Conservation (phyloP, 2,888 invertebrate species). For the Elmis aenea region DNA sequence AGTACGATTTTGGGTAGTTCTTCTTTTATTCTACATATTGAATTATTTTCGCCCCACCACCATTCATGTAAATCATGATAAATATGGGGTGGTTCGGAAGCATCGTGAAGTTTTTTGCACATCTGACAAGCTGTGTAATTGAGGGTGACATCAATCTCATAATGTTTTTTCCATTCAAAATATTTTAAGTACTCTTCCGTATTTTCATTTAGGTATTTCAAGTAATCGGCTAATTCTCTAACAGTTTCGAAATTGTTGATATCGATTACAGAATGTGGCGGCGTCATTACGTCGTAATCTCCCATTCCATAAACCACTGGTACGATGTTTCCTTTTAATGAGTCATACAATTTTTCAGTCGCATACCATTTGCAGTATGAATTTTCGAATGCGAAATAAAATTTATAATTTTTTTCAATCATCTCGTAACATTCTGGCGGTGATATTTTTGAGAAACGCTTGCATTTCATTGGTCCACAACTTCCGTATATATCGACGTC, state of each 20-base stretch:
- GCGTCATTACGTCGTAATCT: slow-evolving; percentile 53
- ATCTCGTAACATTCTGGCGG: slow-evolving; percentile 45
- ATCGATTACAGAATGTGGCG: slow-evolving; percentile 52
- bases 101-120: slow-evolving; percentile 31
- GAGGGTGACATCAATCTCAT: slow-evolving; percentile 18
- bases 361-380: slow-evolving; percentile 62
- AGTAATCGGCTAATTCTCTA: slow-evolving; percentile 48
- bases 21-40: slow-evolving; percentile 2
- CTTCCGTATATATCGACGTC: slow-evolving; percentile 59
- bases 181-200: slow-evolving; percentile 53
- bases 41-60: slow-evolving; percentile 10
- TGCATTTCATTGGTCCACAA: slow-evolving; percentile 50
- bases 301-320: slow-evolving; percentile 65
- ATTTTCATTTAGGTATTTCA: slow-evolving; percentile 48
- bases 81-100: slow-evolving; percentile 14
- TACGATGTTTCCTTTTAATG: slow-evolving; percentile 54
- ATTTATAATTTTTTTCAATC: slow-evolving; percentile 59
- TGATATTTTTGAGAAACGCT: slow-evolving; percentile 45
- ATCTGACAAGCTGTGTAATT: slow-evolving; percentile 26
- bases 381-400: slow-evolving; percentile 68
- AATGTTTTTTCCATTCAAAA: slow-evolving; percentile 52
- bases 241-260: slow-evolving; percentile 52
- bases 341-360: slow-evolving; percentile 57
- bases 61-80: slow-evolving; percentile 9
- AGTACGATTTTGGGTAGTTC: slow-evolving; percentile 10